Evolutionary conservation across 2,888 invertebrate genomes (phyloP), one percentile per base, ranked within the genome.

Genomic region (Acanthacorydalis orientalis): DNA sequence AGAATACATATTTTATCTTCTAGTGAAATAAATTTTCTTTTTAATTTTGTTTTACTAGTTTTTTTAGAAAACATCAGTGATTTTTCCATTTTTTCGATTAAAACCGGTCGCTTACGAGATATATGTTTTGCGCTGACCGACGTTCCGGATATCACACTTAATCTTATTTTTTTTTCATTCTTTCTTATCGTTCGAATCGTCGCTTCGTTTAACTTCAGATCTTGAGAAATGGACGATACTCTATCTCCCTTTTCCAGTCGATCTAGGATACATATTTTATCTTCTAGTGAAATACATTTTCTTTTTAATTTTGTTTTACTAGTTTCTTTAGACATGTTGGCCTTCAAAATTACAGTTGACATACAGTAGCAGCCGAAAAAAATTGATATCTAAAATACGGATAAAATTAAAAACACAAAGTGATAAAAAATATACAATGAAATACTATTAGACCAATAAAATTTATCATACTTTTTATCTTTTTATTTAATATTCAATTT

Each of bases 131-230:
- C 41, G 47, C 47, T 50, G 47, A 49, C 47, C 44, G 51, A 50
- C 41, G 49, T 50, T 38, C 49, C 51, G 42, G 48, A 46, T 46
- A 44, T 43, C 49, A 49, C 53, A 47, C 43, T 44, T 32, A 47
- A 46, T 47, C 53, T 45, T 44, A 53, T 54, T 51, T 51, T 50
- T 14, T 37, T 43, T 50, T 53, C 52, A 51, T 53, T 54, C 52
- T 49, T 52, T 50, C 53, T 51, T 39, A 54, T 54, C 31, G 52
- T 51, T 15, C 54, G 51, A 48, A 56, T 47, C 48, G 53, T 56
- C 47, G 53, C 53, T 51, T 56, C 53, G 51, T 55, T 56, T 35
- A 54, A 53, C 38, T 54, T 50, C 34, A 54, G 43, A 32, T 50
- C 51, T 50, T 50, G 53, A 46, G 52, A 53, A 52, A 56, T 50